Evolutionary conservation across 2,888 invertebrate species (phyloP), one percentile per base, ranked within the genome.

Genomic region (Cerastoderma edule): DNA sequence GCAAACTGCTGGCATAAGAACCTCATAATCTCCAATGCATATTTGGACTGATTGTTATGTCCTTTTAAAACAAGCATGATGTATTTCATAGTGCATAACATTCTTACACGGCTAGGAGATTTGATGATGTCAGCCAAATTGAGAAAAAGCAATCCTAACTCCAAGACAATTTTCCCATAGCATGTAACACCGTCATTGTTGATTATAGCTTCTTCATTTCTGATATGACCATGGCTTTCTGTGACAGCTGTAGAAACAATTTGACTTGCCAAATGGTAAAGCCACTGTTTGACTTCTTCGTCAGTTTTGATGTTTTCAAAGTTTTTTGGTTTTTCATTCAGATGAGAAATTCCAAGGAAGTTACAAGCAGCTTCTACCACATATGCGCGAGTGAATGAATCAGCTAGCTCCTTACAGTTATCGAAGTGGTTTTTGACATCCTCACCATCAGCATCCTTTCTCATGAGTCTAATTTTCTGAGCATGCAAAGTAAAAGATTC

Each of bases 341-440:
- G 4, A 24, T 32, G 27, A 16, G 32, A 53, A 30, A 67, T 8
- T 32, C 33, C 32, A 53, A 0, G 53, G 19, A 53, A 22, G 22
- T 67, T 33, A 13, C 13, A 67, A n/a, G 28, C 32, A 33, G 67
- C 67, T 53, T 53, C 32, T 28, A 56, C 68, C 39, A 68, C n/a
- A 22, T 44, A 68, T 27, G 56, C 27, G 54, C 56, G 54, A 22
- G 56, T 24, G 33, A 67, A 50, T 22, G 53, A 53, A 33, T 24
- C 24, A 22, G 67, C 67, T 22, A 67, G 67, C 22, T 67, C 67
- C 33, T 53, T 67, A 67, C 67, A 67, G 53, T 53, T 53, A 6
- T 67, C 67, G 32, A 22, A 67, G 24, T 67, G 67, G 33, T 67
- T 67, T 67, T 67, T 67, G 6, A 66, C 50, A 67, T 53, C 67